Evolutionary conservation across 2,888 invertebrate genomes (phyloP), one percentile per base, ranked within the genome.

Genomic region (Thereva nobilitata): DNA sequence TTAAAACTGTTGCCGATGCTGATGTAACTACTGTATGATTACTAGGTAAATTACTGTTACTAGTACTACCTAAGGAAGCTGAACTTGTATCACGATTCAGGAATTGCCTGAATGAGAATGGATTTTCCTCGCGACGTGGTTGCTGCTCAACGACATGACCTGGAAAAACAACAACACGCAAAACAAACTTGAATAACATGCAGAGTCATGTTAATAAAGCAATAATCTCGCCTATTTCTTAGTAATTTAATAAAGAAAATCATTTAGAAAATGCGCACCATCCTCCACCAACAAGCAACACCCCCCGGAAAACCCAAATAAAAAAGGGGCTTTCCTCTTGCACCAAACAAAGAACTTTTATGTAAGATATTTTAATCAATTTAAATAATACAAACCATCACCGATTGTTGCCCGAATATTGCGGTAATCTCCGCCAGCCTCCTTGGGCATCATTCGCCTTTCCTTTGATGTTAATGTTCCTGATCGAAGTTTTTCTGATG

Each of bases 31-130:
- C 55, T 50, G 40, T 41, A 35, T 38, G 8, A 42, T 49, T 55
- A 49, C 10, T 12, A n/a, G 37, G 9, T 41, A 61, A 54, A 66
- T 63, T 66, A 44, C 37, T 63, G 57, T 63, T 64, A 49, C 57
- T 64, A 12, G 66, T 56, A 12, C 61, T 67, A 45, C 50, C 45
- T 66, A 64, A 40, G 2, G 67, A 47, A 6, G 64, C 10, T n/a
- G 69, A 64, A 40, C 40, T 67, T 35, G 49, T 54, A 74, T 89
- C 88, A 73, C 88, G 86, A 76, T 88, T 89, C 72, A 93, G 80
- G 78, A 93, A 93, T 78, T 92, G 92, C 77, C 92, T 90, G 75
- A 93, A 92, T 65, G 93, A 93, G 80, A 93, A 91, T 3, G 91
- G 88, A 80, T 90, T 90, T 72, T 90, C 90, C 75, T 90, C 90